Base-by-base conservation (phyloP, 2,888 invertebrate genomes). In the Notocelia uddmanniana region DNA sequence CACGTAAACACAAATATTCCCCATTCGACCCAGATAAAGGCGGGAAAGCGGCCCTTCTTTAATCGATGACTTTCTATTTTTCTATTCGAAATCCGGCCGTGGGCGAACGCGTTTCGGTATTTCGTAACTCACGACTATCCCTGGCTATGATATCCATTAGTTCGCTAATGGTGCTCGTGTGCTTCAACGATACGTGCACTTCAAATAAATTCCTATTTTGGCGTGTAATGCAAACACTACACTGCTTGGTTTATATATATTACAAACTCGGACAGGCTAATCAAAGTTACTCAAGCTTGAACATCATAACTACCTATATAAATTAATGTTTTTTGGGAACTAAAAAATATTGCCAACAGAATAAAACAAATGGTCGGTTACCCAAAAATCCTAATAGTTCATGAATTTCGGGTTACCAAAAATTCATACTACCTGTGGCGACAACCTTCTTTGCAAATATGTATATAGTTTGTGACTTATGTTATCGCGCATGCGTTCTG, bases 21-120 rank as follows among this genome's bases (percentile, higher is more conserved):
- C 62, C 37, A 13, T 83, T 85, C 87, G 89, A 89, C 91, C 91
- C 78, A 91, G 87, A 88, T 90, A 85, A 81, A 80, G 80, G 79
- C 81, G 83, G 86, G 88, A 91, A 90, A 91, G 91, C 89, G 87
- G 91, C 89, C 90, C 91, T 78, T 81, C 74, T 73, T 69, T 77
- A 84, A 92, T 89, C 89, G 86, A 88, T 89, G 86, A 89, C 93
- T 93, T 93, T 93, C 93, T 93, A 93, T 92, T 91, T 93, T 92
- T 92, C 89, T 88, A 91, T 86, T 85, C 80, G 85, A 87, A 87
- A 85, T 88, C 89, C 81, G 81, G 81, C 82, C 84, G 93, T 93
- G 91, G 93, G 93, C 90, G 93, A 86, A 85, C 87, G 80, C 79
- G 87, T 88, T 89, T 82, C 82, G 81, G 84, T 84, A 84, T 68